A percentile compares a stretch with the other conserved stretches of the same genome.
These are phyloP conservation scores for Platyura marginata DNA, from an alignment of 1,140 invertebrate genomes.

Conservation along the genomic window DNA sequence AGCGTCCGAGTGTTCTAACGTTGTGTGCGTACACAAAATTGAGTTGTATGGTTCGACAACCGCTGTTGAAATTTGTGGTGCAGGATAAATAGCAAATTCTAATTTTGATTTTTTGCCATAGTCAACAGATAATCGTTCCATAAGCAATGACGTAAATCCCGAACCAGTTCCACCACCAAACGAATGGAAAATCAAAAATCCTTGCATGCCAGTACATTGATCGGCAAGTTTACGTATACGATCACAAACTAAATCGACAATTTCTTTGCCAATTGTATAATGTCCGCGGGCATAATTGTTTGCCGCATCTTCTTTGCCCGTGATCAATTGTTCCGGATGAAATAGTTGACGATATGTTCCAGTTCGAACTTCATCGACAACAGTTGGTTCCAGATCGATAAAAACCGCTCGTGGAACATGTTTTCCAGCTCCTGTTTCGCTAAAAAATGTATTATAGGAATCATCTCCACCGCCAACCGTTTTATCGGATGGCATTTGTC, in stretches of 20 bases:
- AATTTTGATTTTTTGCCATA: conserved; percentile 62
- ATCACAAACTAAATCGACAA: conserved; percentile 41
- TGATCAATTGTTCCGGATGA: conserved; percentile 46
- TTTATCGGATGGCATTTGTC: conserved; percentile 33
- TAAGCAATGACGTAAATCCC: conserved; percentile 59
- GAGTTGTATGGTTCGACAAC: conserved; percentile 72
- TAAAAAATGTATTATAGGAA: conserved; percentile 31
- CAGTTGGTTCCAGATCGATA: conserved; percentile 67
- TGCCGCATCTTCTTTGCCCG: conserved; percentile 52
- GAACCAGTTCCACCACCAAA: conserved; percentile 69
- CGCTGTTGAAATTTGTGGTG: conserved; percentile 51
- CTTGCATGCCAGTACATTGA: conserved; percentile 41
- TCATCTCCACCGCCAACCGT: conserved; percentile 9
- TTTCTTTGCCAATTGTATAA: conserved; percentile 37
- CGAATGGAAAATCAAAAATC: conserved; percentile 65
- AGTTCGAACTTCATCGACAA: conserved; percentile 69
- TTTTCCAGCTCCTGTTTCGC: conserved; percentile 64
- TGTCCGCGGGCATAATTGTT: conserved; percentile 58
- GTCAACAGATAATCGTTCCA: conserved; percentile 56
- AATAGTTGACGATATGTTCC: conserved; percentile 66
- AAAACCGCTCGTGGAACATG: conserved; percentile 63
- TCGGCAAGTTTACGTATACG: conserved; percentile 32
- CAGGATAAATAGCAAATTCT: conserved; percentile 71
- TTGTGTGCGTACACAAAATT: conserved; percentile 55
- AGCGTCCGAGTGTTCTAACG: conserved; percentile 55